Evolutionary conservation across 2,888 invertebrate genomes (phyloP).

Genomic region (Noctua fimbriata): DNA sequence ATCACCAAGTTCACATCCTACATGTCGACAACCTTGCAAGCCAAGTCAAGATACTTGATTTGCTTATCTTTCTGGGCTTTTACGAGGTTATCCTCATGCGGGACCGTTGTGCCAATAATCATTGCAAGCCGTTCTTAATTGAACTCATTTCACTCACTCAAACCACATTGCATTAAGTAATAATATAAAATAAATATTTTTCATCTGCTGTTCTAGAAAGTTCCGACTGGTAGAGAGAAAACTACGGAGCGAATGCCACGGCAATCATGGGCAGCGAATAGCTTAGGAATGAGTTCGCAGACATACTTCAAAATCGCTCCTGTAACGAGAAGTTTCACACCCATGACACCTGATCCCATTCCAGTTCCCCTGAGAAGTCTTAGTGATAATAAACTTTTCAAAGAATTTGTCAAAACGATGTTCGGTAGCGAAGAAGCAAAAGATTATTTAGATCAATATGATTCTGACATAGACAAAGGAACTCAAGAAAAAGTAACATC

Average conservation of each 20-base stretch:
- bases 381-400: constrained; percentile 71
- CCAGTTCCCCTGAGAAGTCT: constrained; percentile 65
- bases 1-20: neutral
- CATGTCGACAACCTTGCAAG: neutral
- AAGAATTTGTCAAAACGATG: constrained; percentile 76
- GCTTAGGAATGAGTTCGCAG: neutral
- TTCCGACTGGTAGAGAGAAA: constrained; percentile 57
- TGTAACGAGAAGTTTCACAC: neutral
- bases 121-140: neutral
- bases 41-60: neutral
- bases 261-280: neutral
- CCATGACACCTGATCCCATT: neutral
- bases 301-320: neutral
- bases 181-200: neutral
- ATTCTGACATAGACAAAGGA: constrained; percentile 9
- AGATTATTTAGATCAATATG: constrained; percentile 57
- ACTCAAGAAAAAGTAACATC: constrained; percentile 1
- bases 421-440: constrained; percentile 74
- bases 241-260: constrained; percentile 65
- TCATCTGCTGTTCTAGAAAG: constrained; percentile 67
- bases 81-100: neutral
- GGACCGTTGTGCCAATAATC: neutral
- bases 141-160: no score
- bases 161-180: neutral
- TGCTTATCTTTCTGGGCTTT: neutral